Evolutionary conservation across 2,113 vertebrate species (phyloP).

Genomic region (Rhipidura dahli): DNA sequence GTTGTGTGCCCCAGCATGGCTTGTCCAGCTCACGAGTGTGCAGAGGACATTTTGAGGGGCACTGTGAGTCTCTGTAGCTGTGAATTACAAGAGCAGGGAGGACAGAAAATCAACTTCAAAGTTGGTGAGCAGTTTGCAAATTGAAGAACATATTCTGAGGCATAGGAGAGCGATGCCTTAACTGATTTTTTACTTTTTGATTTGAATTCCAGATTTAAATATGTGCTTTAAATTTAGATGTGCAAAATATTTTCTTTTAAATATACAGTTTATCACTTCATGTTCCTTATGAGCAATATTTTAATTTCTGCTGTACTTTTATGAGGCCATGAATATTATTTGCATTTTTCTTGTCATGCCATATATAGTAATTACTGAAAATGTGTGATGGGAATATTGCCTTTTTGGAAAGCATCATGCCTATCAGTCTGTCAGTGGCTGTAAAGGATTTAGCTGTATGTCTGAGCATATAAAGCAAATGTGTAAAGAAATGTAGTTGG

Average conservation of each 20-base stretch:
- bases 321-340: background rate
- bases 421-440: background rate
- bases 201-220: background rate
- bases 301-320: background rate
- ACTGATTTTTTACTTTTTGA: background rate
- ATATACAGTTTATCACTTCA: background rate
- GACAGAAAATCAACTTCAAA: background rate
- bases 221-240: background rate
- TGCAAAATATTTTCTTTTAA: background rate
- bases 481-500: background rate
- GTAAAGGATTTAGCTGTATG: background rate
- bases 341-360: background rate
- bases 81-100: background rate
- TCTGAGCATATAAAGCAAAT: background rate
- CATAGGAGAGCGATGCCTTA: background rate
- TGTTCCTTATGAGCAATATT: background rate
- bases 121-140: background rate
- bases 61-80: accelerated
- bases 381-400: background rate
- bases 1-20: background rate
- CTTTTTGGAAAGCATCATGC: background rate
- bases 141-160: background rate
- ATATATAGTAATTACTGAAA: background rate
- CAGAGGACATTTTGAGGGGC: background rate
- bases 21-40: background rate